Base-by-base conservation (phyloP, 2,888 invertebrate species). In the Elmis aenea region DNA sequence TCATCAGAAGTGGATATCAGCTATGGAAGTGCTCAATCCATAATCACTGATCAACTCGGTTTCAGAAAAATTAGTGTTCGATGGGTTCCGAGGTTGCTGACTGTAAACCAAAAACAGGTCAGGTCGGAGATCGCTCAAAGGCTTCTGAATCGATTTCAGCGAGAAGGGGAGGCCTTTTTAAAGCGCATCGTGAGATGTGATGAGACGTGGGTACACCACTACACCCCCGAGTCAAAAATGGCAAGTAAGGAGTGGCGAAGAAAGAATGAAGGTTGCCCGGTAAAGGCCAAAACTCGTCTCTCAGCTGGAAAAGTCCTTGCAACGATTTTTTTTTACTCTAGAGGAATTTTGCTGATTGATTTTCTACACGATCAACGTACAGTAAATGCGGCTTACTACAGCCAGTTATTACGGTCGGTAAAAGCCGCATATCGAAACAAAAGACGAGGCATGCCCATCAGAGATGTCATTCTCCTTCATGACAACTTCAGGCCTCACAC, bases 401-500 rank as follows among this genome's bases (percentile, higher is more conserved):
- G 31, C 30, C 5, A 24, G 12, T 32, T 45, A 22, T 27, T 45
- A 14, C 11, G 33, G 18, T 10, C 11, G 12, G 27, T 18, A 21
- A 39, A 26, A 36, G 12, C 18, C 21, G 33, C 13, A 8, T 39
- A 33, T 29, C 32, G 31, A 21, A 16, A 8, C 13, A 43, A 46
- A 38, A 28, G 42, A 27, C 39, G 40, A 5, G 25, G 31, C 13
- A 23, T 23, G 14, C 30, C 33, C 8, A 40, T 39, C 26, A 13
- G 16, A 35, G 16, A 12, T 8, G 40, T 40, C 20, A 12, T 48
- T 22, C 25, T 48, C 23, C 40, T 47, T 30, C 42, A 44, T 15
- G 42, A 48, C 37, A 50, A 45, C 23, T 37, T 38, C 1, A 35
- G 46, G 21, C 33, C 30, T 6, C 40, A 49, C 34, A 45, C 42